Base-by-base conservation (phyloP, 2,888 invertebrate genomes). In the Geotrupes spiniger region DNA sequence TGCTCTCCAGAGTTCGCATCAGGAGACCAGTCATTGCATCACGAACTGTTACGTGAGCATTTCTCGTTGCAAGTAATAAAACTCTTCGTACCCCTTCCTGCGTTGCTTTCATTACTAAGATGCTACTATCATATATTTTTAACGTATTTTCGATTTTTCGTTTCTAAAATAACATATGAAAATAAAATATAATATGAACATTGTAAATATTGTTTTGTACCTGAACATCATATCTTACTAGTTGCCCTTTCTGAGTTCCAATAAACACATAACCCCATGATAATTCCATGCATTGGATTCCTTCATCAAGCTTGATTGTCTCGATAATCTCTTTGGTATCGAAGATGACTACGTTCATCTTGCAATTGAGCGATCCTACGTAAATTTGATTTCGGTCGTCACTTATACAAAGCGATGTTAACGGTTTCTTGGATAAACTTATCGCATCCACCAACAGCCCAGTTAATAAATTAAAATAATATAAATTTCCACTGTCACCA, bases 231-330 rank as follows among this genome's bases (percentile, higher is more conserved):
- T 82, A 87, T 54, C 83, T 82, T 39, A 83, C 76, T 9, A 89
- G 79, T 57, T 82, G 82, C 11, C 89, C 89, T 56, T 82, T 82
- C 55, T 82, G 79, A 1, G 87, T 85, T 31, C 89, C 89, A 25
- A 88, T 78, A 62, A 82, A 89, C 27, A 87, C 77, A 3, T 78
- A 79, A 54, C 81, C 82, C 88, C 88, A 89, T 1, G 81, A 78
- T 17, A 81, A 74, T 57, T 87, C 87, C 79, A 89, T 84, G 11
- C 87, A 85, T 63, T 87, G 87, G 52, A 88, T 77, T 0, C 85
- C 82, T 62, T 81, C 82, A 4, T 78, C 74, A 1, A 83, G 72
- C 54, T 77, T 74, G 52, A 77, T 76, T 31, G 77, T 76, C 1
- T 76, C 74, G 2, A 78, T 74, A 44, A 79, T 73, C 60, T 78